Base-by-base conservation (phyloP, 1,140 invertebrate species). In the Eurosta solidaginis region DNA sequence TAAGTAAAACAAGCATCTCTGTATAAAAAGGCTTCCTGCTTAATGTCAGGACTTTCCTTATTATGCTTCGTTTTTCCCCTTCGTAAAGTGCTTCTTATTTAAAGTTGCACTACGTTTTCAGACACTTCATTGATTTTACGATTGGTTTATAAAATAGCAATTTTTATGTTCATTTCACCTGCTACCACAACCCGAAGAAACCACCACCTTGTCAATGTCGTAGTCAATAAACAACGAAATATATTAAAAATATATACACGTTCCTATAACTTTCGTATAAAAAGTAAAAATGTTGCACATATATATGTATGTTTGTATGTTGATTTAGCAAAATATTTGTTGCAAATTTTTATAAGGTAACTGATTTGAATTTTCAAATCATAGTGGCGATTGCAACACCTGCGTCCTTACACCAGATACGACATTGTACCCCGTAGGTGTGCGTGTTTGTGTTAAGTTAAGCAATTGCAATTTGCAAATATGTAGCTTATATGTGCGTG, bases 381-480 rank as follows among this genome's bases (percentile, higher is more conserved):
- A 75, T 59, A 78, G 74, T 78, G 74, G 74, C 74, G 50, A 78
- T 36, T 78, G 49, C 27, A 25, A 49, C 78, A 78, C 78, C 78
- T 78, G 78, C 73, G 75, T 77, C 82, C 82, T 83, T 85, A 83
- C 85, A n/a, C n/a, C n/a, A n/a, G n/a, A n/a, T n/a, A n/a, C n/a
- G n/a, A n/a, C n/a, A n/a, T n/a, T n/a, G 81, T 82, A 82, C 79
- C 78, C 79, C 25, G 20, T 14, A 76, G 78, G 81, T 78, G 77
- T 78, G 50, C 74, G 73, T 79, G 50, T 50, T 22, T 49, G 76
- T 76, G 52, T 63, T 44, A 14, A 45, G 73, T 80, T 14, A 77
- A 42, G 40, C 36, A 63, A 68, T 68, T 68, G 59, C 33, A 29
- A 68, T 63, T 63, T 36, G 33, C 54, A 17, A 14, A 25, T 25